Conservation (phyloP, 2,113 vertebrate genomes). For the Ploceus nigricollis region DNA sequence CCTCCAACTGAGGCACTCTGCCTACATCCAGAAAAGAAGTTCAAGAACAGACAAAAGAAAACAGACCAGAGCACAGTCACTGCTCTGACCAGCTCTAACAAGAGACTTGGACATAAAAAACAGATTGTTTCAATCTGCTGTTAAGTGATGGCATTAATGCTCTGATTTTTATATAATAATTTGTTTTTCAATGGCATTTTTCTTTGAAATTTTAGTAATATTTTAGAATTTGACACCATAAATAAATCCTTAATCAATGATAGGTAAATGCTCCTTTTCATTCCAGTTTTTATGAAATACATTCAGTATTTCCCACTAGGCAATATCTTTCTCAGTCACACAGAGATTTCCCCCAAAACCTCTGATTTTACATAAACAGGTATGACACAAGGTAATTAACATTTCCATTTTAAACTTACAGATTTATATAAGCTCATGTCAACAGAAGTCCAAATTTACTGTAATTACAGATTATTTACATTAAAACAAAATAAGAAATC, state of each 20-base stretch:
- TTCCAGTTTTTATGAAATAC: background rate
- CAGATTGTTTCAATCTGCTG: background rate
- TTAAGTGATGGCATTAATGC: background rate
- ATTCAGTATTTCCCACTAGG: background rate
- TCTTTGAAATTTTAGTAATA: background rate
- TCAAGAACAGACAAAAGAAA: background rate
- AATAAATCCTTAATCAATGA: background rate
- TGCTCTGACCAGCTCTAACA: background rate
- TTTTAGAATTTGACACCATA: background rate
- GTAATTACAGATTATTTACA: conserved; percentile 99
- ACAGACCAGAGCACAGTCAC: background rate
- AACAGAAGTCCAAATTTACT: conserved; percentile 99
- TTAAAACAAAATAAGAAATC: conserved; percentile 99
- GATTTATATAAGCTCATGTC: conserved; percentile 97
- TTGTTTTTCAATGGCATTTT: background rate
- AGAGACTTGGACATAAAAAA: background rate
- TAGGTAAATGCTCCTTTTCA: background rate
- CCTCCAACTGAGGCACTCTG: background rate
- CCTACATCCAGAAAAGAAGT: background rate
- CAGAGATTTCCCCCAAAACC: conserved; percentile 27
- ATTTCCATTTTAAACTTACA: conserved; percentile 93
- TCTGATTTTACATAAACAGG: conserved; percentile 81
- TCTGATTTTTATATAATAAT: background rate
- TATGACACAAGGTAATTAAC: conserved; percentile 91
- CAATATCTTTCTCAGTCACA: conserved; percentile 6